Evolutionary conservation across 2,113 vertebrate genomes (phyloP), one percentile per base, ranked within the genome.

Genomic region (Bambusicola thoracicus): DNA sequence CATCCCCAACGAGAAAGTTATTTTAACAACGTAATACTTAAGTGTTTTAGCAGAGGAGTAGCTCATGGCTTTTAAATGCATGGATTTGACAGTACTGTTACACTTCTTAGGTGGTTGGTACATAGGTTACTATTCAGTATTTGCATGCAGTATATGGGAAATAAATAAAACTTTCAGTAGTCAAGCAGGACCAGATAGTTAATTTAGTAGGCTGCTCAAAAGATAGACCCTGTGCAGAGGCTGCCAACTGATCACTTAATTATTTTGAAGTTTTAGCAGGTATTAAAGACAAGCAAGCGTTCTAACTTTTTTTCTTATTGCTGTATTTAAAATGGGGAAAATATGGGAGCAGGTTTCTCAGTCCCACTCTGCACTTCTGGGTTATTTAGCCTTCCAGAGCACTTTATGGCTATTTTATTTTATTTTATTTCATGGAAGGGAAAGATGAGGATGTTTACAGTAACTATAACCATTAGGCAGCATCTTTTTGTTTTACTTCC

Each of bases 371-470:
- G 94, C 85, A 92, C 89, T 27, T 92, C 94, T 51, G 49, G 61
- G 66, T 89, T 91, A 84, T 68, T 72, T 85, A 78, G 78, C 80
- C 87, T 96, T 94, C 82, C 73, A 53, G 79, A 82, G 90, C 94
- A 96, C 96, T 97, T 97, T 92, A 94, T 61, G 34, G 87, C 81
- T 93, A 65, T 83, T 95, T 91, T 86, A 51, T 94, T 91, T 93
- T 87, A 25, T 49, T 84, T 88, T 77, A 20, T 80, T 77, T 89
- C 85, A 59, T 61, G 86, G 87, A 94, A 94, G 70, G 48, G 90
- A 70, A 88, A 87, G 79, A 94, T 76, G 25, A 72, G 85, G 78
- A 85, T 69, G 61, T 93, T 88, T 94, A 85, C 87, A 74, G 10
- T 61, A 73, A 75, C 69, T 84, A 18, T 77, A 44, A 76, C 81